Base-by-base conservation (phyloP, 2,113 vertebrate species). In the Phalacrocorax brasilianus region DNA sequence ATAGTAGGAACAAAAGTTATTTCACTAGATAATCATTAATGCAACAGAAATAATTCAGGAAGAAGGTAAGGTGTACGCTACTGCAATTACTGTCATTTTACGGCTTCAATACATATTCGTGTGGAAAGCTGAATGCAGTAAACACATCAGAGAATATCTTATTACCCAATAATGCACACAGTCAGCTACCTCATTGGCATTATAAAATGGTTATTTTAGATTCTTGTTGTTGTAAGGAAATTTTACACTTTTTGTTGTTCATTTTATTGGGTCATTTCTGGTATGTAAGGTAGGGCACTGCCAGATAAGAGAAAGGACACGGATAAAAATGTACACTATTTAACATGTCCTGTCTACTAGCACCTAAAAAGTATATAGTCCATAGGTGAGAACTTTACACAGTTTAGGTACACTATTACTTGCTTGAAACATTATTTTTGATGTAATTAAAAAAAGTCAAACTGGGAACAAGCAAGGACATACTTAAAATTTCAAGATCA, bases 241-340 rank as follows among this genome's bases (percentile, higher is more conserved):
- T 87, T 66, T 94, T 89, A 95, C 62, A 45, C 79, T 84, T 96
- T 93, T 63, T 82, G 79, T 70, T 95, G 58, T 62, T 94, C 77
- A 82, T 90, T 97, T 97, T 97, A 96, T 80, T 92, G 86, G 91
- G 66, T 91, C 75, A 91, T 68, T 96, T 95, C 94, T 94, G 90
- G 75, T 93, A 86, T 16, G 59, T 49, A 78, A 68, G 79, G 58
- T 71, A 85, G 90, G 93, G 58, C 38, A 71, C 56, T 35, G 14
- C 72, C 73, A 89, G 93, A 93, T 85, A 96, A 96, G 68, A 85
- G 76, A 85, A 77, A 89, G 91, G 81, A 78, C 61, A 88, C 0
- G 2, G 76, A 93, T 73, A 91, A 85, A 83, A 95, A 82, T 5
- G 56, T 73, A 67, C 0, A 5, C 33, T 67, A 94, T 72, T 95